Evolutionary conservation across 2,113 vertebrate species (phyloP), one percentile per base, ranked within the genome.

Genomic region (Passer domesticus): DNA sequence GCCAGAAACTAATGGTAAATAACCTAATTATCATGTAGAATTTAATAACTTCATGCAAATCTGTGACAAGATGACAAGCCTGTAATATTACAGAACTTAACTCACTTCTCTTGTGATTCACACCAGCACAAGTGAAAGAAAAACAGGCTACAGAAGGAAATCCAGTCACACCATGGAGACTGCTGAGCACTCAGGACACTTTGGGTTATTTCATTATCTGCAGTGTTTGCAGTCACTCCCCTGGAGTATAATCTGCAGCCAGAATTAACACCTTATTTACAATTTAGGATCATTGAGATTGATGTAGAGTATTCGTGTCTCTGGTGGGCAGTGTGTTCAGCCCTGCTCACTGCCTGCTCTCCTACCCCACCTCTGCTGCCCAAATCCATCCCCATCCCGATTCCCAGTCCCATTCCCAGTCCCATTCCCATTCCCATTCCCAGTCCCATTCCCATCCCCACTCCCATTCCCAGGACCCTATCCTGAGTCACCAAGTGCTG

Each of bases 171-270:
- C 15, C 22, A 7, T 0, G 1, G 20, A 4, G 10, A 11, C 17
- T 41, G 50, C 63, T 18, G 77, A 60, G 41, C 66, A 5, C 41
- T 43, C 18, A 39, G 75, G 44, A 14, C 4, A 2, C 39, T 44
- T 43, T 17, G 63, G 22, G 52, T 56, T 41, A 33, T 86, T 91
- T 90, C 82, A 64, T 22, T 78, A 27, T 68, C 59, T 90, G 17
- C 35, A 15, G 15, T 81, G 85, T 92, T 95, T 83, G 64, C 68
- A 37, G 7, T 83, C 56, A 3, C 28, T 75, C 28, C 93, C 52
- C 85, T 72, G 73, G 73, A 88, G 90, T 16, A 81, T 15, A 63
- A 93, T 87, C 87, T 78, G 56, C 85, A 90, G 39, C 25, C 4
- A 0, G 52, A 85, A 91, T 83, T 19, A 81, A 83, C 56, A 39